Percentiles rank a stretch among this genome's conserved stretches.
phyloP scores from a whole-genome alignment of 2,113 vertebrate genomes.

The Melospiza melodia region DNA sequence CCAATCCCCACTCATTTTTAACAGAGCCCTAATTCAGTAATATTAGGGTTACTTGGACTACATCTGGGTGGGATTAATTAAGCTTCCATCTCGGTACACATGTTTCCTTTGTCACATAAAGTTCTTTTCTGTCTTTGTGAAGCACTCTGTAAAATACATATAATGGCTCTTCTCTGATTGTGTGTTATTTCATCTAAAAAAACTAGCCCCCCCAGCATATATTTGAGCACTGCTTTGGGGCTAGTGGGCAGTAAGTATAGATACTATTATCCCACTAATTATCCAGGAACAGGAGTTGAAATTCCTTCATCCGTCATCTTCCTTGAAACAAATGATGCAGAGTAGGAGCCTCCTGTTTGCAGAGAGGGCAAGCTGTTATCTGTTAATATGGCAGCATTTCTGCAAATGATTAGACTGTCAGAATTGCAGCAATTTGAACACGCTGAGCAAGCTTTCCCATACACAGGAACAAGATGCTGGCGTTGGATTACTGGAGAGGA shows the following conservation, averaged over 20 bases:
- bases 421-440: conserved; percentile 13
- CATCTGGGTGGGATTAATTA: background rate
- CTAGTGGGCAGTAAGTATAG: background rate
- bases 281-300: background rate
- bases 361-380: conserved; percentile 33
- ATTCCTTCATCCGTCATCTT: background rate
- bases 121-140: background rate
- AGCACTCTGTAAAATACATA: background rate
- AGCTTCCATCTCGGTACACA: background rate
- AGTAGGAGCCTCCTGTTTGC: background rate
- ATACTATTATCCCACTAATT: background rate
- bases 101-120: background rate
- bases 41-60: background rate
- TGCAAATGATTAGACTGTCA: conserved; percentile 44
- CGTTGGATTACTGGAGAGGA: background rate
- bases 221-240: background rate
- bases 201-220: background rate
- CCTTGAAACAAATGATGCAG: background rate
- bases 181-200: background rate
- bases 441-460: conserved; percentile 1
- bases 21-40: background rate
- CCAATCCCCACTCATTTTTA: background rate
- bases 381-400: conserved; percentile 11
- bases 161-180: background rate
- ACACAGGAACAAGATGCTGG: conserved; percentile 22